Evolutionary conservation across 2,797 vertebrate species (phyloP).

Genomic region (Acipenser oxyrinchus): DNA sequence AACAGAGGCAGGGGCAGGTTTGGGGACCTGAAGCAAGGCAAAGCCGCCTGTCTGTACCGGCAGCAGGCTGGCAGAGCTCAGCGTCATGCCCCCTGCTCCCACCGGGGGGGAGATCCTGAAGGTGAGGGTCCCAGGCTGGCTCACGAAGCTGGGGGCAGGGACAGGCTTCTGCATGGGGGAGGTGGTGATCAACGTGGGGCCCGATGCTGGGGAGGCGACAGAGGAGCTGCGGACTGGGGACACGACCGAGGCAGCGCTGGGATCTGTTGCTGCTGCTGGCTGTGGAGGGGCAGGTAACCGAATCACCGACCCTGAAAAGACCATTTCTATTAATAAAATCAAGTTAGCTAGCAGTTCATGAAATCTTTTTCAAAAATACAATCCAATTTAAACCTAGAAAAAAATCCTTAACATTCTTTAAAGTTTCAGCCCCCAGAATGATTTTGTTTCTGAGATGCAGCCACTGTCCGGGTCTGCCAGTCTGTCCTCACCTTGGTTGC

Average conservation of each 20-base stretch:
- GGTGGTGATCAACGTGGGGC: conserved; percentile 27
- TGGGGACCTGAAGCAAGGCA: conserved; percentile 52
- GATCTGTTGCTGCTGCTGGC: neutral
- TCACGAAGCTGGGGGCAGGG: conserved; percentile 52
- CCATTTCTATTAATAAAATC: too few species aligned
- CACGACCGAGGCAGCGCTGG: neutral
- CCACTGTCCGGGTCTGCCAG: too few species aligned
- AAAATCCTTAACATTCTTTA: too few species aligned
- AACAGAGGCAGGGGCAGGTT: conserved; percentile 8
- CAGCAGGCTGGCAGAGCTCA: conserved; percentile 34
- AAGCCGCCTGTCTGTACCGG: conserved; percentile 48
- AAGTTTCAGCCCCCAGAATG: too few species aligned
- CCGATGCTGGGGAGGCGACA: conserved; percentile 6
- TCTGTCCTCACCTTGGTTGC: conserved; percentile 57
- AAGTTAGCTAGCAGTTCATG: too few species aligned
- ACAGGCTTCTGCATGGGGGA: conserved; percentile 38
- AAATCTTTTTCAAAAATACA: too few species aligned
- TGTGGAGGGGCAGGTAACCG: conserved; percentile 22
- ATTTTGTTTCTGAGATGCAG: too few species aligned
- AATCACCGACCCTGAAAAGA: conserved; percentile 23
- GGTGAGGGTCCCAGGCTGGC: conserved; percentile 65
- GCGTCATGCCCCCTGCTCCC: conserved; percentile 31
- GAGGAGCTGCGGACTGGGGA: conserved; percentile 6
- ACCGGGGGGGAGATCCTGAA: conserved; percentile 70
- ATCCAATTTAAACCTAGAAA: too few species aligned